Conservation (phyloP, 2,888 invertebrate species). For the Trichopoda pennipes region DNA sequence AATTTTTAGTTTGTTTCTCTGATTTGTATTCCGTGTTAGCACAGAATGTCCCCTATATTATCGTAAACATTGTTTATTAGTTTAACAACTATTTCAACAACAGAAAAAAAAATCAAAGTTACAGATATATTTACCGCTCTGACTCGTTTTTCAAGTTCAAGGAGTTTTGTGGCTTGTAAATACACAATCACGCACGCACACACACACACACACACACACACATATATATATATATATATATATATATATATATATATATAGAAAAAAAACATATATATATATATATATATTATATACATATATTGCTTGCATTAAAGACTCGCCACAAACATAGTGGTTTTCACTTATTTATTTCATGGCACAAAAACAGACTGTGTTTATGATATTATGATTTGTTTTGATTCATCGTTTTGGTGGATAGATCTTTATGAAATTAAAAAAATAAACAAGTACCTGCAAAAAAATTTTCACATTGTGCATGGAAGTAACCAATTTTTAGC, state of each 20-base stretch:
- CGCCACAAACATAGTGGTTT: constrained; percentile 37
- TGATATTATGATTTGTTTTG: constrained; percentile 9
- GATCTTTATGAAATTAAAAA: too few species aligned
- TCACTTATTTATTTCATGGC: constrained; percentile 56
- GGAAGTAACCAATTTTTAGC: too few species aligned
- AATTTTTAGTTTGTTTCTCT: too few species aligned
- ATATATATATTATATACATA: too few species aligned
- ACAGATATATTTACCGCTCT: constrained; percentile 55
- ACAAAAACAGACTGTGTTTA: constrained; percentile 9
- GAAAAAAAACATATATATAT: too few species aligned
- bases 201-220: too few species aligned
- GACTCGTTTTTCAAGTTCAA: constrained; percentile 71
- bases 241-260: too few species aligned
- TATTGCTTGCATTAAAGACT: too few species aligned
- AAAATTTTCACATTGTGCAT: too few species aligned
- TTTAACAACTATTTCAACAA: not conserved
- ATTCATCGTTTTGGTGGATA: constrained; percentile 31
- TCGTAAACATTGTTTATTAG: not conserved
- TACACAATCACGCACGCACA: too few species aligned
- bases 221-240: constrained; percentile 3
- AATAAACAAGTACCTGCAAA: too few species aligned
- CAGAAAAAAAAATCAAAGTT: constrained; percentile 39
- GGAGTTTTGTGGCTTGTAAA: constrained; percentile 58
- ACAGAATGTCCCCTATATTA: constrained; percentile 30
- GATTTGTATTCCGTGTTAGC: too few species aligned